Evolutionary conservation across 2,113 vertebrate genomes (phyloP), one percentile per base, ranked within the genome.

Genomic region (Dendrocopos noguchii): DNA sequence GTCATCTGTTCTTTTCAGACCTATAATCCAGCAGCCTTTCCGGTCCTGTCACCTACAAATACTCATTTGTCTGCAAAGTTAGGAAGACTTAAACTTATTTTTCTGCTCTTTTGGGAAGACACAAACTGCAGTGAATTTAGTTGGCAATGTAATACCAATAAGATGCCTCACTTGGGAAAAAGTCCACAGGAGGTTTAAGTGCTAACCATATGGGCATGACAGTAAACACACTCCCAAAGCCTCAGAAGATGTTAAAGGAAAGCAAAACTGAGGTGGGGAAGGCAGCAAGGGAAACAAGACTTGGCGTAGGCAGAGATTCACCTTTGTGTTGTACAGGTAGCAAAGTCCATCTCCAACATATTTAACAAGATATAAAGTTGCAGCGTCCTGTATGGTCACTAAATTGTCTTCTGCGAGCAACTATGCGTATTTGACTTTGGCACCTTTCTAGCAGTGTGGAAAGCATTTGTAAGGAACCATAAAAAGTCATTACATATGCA

Each of bases 401-500:
- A 88, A 93, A 95, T 61, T 64, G 31, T 88, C 92, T 87, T 91
- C 71, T 33, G 80, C 91, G 84, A 79, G 84, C 15, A n/a, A 68
- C 73, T 90, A 47, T 76, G 74, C 12, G 55, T 96, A 84, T 97
- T 97, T 98, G 97, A 97, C 96, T 97, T 97, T 82, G 95, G 94
- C 96, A 97, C 96, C 95, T 97, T 97, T 97, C 96, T 96, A 95
- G 91, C 93, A 95, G 94, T 94, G 95, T 94, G 88, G 96, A 97
- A 95, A 95, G 88, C 9, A 0, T 96, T 95, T 94, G 94, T 92
- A 95, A 97, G 93, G 92, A 96, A 93, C 95, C 95, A 94, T 97
- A 97, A 98, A 98, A 97, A 95, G 96, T 95, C 96, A 96, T 96
- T 97, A 95, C 96, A 95, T 95, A 97, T 96, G 96, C 97, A 91